These are phyloP conservation scores for Peromyscus nudipes DNA, from an alignment of 2,797 vertebrate species.

Conservation along the genomic window DNA sequence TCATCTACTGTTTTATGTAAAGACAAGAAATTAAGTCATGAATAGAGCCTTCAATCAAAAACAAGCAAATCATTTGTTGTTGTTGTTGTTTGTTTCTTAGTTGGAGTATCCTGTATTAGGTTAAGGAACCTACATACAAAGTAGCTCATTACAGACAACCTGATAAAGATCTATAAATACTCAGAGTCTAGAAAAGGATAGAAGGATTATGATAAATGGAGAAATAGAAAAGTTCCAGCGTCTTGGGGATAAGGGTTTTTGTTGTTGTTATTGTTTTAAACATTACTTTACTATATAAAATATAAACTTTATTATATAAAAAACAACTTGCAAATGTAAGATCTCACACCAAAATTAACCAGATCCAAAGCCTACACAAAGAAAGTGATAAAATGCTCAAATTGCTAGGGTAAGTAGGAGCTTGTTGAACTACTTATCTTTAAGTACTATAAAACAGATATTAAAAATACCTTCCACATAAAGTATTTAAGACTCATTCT, in stretches of 20 bases:
- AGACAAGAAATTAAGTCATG: slow-evolving; percentile 8
- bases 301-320: neutral
- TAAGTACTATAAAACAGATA: slow-evolving; percentile 13
- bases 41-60: slow-evolving; percentile 1
- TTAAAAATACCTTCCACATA: slow-evolving; percentile 26
- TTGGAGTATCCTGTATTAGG: neutral
- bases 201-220: neutral
- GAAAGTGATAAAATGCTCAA: neutral
- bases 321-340: neutral
- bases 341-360: neutral
- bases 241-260: neutral
- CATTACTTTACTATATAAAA: too few species aligned
- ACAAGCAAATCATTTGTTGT: neutral
- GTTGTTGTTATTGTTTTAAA: neutral
- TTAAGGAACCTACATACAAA: neutral
- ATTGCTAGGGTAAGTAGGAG: neutral
- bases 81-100: neutral
- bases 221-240: neutral
- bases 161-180: neutral
- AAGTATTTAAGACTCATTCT: slow-evolving; percentile 46
- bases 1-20: slow-evolving; percentile 5
- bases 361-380: neutral
- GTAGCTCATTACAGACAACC: neutral
- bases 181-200: neutral
- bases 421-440: neutral